Evolutionary conservation across 2,797 vertebrate genomes (phyloP), one percentile per base, ranked within the genome.

Genomic region (Labeo calbasu): DNA sequence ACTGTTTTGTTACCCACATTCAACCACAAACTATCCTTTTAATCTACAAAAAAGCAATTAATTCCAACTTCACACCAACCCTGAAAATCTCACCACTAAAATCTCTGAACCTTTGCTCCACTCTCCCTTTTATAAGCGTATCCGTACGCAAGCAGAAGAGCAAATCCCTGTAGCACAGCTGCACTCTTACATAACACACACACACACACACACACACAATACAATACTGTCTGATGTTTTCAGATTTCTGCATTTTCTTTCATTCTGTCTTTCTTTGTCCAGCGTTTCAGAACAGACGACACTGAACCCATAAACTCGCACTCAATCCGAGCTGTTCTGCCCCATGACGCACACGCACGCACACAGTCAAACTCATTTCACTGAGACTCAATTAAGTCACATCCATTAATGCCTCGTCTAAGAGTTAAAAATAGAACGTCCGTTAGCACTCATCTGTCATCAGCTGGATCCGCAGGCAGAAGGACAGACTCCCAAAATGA

Each of bases 151-250:
- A 63, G 71, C 59, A 70, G 40, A 57, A n/a, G 48, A 76, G 73
- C 51, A 75, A 84, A 86, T 61, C 77, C 77, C 63, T 53, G 79
- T 51, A 80, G 68, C 82, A 81, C 82, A 86, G 82, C 77, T 84
- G 85, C 61, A 71, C 32, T 17, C 78, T 81, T 86, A 86, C 75
- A 32, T 84, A 77, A 81, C 63, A 5, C 43, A 57, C 61, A 76
- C 81, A 76, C 81, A 81, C 63, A 5, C 40, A 55, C 61, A 76
- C 81, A 81, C 63, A 5, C 40, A 55, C 61, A 76, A 32, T 76
- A 79, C 61, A 79, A 66, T 43, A 40, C 63, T 68, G 69, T 72
- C 50, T 86, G 61, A 79, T 48, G 46, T 75, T 15, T 78, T 63
- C 19, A 65, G 59, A 78, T 78, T 63, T 61, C 55, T 50, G 36